These are phyloP conservation scores for Athene cunicularia DNA, from an alignment of 2,113 vertebrate species.

Conservation along the genomic window DNA sequence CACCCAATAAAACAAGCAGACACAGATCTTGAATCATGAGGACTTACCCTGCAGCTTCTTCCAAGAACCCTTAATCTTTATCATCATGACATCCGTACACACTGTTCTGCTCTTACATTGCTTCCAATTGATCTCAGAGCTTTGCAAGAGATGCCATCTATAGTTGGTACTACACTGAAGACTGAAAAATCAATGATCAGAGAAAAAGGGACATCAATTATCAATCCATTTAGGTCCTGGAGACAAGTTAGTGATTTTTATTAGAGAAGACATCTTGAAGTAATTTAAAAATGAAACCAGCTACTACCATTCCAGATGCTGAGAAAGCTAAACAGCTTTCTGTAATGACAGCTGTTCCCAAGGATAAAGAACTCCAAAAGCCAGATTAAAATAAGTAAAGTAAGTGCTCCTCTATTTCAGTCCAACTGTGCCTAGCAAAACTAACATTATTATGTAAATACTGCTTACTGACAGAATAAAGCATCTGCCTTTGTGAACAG, in stretches of 20 bases:
- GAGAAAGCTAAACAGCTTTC: conserved; percentile 2
- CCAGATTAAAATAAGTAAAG: neutral
- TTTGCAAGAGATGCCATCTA: neutral
- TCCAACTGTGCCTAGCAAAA: neutral
- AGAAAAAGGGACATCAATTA: neutral
- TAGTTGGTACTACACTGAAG: neutral
- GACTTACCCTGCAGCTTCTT: neutral
- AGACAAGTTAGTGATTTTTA: neutral
- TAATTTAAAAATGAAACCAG: neutral
- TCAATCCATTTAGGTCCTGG: neutral
- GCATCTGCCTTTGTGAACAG: neutral
- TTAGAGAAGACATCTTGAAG: neutral
- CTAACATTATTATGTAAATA: neutral
- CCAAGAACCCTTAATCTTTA: neutral
- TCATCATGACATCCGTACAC: neutral
- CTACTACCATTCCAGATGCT: neutral
- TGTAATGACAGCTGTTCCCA: neutral
- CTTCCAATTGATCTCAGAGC: neutral
- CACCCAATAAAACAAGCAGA: neutral
- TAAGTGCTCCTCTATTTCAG: neutral
- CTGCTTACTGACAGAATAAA: neutral
- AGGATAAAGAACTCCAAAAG: conserved; percentile 8
- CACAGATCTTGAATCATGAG: neutral
- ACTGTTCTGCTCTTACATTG: neutral
- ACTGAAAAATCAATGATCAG: conserved; percentile 40